Conservation (phyloP, 2,888 invertebrate species). For the Beris chalybata region DNA sequence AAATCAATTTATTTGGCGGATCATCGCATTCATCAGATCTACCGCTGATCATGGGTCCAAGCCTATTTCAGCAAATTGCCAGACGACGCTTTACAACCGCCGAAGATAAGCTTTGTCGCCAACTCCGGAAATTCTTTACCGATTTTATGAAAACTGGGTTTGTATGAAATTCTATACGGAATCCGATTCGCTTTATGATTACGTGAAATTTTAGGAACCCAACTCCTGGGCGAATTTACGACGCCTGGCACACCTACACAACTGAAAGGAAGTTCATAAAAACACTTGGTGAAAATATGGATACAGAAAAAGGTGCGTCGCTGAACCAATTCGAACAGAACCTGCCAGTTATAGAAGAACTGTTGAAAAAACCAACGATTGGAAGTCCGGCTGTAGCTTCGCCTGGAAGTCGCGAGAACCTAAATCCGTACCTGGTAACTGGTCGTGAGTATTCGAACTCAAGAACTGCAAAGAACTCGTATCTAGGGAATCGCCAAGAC, state of each 20-base stretch:
- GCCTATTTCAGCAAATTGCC: constrained; percentile 67
- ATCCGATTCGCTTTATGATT: background rate
- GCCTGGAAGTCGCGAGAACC: constrained; percentile 39
- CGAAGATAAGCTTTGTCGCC: constrained; percentile 63
- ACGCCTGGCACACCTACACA: constrained; percentile 65
- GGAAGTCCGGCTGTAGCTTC: constrained; percentile 20
- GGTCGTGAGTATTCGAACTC: constrained; percentile 14
- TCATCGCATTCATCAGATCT: constrained; percentile 70
- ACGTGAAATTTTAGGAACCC: constrained; percentile 55
- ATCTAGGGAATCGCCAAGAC: constrained; percentile 44
- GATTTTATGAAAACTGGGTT: constrained; percentile 62
- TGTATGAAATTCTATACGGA: constrained; percentile 29
- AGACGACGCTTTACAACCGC: constrained; percentile 63
- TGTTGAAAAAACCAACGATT: constrained; percentile 43
- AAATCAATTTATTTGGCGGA: constrained; percentile 57
- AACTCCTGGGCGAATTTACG: constrained; percentile 58
- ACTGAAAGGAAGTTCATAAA: constrained; percentile 49
- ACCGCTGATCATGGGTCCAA: constrained; percentile 67
- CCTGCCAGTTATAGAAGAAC: constrained; percentile 47
- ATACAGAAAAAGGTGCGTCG: constrained; percentile 27
- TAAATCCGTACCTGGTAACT: constrained; percentile 36
- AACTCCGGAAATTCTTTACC: constrained; percentile 58
- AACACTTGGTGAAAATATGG: constrained; percentile 47
- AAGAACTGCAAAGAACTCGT: constrained; percentile 33
- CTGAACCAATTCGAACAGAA: constrained; percentile 44